These are phyloP conservation scores for Blastobasis adustella DNA, from an alignment of 2,888 invertebrate genomes.

Conservation along the genomic window DNA sequence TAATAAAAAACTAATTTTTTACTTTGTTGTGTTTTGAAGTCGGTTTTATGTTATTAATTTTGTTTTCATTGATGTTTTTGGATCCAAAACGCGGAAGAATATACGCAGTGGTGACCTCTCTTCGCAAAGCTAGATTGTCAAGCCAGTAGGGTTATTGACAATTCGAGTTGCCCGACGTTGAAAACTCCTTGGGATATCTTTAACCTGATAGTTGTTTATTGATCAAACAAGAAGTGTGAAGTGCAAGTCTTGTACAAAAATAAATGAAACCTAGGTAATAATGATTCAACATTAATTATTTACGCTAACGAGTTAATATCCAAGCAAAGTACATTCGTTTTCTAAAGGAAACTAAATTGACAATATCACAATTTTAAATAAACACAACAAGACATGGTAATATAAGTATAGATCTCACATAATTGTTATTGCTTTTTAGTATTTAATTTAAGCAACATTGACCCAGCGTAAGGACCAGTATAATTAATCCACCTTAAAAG, in stretches of 20 bases:
- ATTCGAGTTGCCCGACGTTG: too few relatives aligned
- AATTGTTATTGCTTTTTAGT: slow-evolving; percentile 56
- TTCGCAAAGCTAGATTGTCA: too few relatives aligned
- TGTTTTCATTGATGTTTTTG: too few relatives aligned
- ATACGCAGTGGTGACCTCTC: too few relatives aligned
- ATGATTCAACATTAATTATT: slow-evolving; percentile 42
- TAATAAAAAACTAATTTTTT: too few relatives aligned
- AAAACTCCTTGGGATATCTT: slow-evolving; percentile 9
- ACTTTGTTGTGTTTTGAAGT: too few relatives aligned
- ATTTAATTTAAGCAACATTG: slow-evolving; percentile 34
- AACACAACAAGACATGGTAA: slow-evolving; percentile 52
- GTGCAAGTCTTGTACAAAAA: slow-evolving; percentile 67
- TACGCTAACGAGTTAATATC: slow-evolving; percentile 48
- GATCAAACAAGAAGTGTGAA: slow-evolving; percentile 49
- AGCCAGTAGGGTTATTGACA: too few relatives aligned
- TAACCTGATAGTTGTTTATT: slow-evolving; percentile 63
- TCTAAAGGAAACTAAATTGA: slow-evolving; percentile 52
- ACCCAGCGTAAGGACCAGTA: slow-evolving; percentile 38
- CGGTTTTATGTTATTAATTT: too few relatives aligned
- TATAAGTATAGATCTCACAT: slow-evolving; percentile 41
- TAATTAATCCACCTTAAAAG: slow-evolving; percentile 39
- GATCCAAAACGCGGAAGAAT: too few relatives aligned
- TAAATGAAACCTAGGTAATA: slow-evolving; percentile 59
- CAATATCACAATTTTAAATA: slow-evolving; percentile 68
- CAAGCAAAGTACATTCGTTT: slow-evolving; percentile 38